These are phyloP conservation scores for Oedothorax gibbosus DNA, from an alignment of 1,140 invertebrate genomes.

Conservation along the genomic window DNA sequence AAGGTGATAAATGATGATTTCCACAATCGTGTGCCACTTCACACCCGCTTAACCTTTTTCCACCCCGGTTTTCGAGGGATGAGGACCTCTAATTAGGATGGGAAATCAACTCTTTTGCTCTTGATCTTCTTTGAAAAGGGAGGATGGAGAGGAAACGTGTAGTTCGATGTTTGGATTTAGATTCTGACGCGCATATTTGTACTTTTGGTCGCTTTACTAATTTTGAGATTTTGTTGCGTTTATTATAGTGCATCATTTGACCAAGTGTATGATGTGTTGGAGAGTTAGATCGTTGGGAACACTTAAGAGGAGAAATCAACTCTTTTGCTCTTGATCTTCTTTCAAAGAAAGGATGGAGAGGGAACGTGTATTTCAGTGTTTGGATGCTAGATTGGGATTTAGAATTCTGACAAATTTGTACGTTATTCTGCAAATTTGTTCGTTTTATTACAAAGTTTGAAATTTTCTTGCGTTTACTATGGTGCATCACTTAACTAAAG, in stretches of 20 bases:
- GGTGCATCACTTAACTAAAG: too few species aligned
- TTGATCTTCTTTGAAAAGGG: background rate
- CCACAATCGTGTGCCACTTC: slow-evolving; percentile 53
- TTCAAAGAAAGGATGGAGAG: too few species aligned
- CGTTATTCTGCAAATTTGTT: too few species aligned
- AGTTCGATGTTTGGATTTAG: slow-evolving; percentile 12
- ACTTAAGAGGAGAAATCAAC: slow-evolving; percentile 40
- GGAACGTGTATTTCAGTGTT: slow-evolving; percentile 7
- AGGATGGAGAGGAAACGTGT: background rate
- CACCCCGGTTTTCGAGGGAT: slow-evolving; percentile 3
- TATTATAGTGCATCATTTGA: too few species aligned
- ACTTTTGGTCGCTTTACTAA: too few species aligned
- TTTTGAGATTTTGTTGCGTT: too few species aligned
- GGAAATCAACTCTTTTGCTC: slow-evolving; percentile 38
- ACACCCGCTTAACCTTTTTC: slow-evolving; percentile 58
- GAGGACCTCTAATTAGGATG: slow-evolving; percentile 42
- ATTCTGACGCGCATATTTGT: too few species aligned
- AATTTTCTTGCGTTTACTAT: too few species aligned
- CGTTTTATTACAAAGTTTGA: too few species aligned
- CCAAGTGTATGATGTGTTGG: too few species aligned
- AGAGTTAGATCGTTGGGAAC: too few species aligned
- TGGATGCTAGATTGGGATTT: slow-evolving; percentile 21
- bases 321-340: slow-evolving; percentile 25
- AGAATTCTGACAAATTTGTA: background rate
- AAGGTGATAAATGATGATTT: slow-evolving; percentile 61